Evolutionary conservation across 2,797 vertebrate genomes (phyloP).

Genomic region (Natrix natrix): DNA sequence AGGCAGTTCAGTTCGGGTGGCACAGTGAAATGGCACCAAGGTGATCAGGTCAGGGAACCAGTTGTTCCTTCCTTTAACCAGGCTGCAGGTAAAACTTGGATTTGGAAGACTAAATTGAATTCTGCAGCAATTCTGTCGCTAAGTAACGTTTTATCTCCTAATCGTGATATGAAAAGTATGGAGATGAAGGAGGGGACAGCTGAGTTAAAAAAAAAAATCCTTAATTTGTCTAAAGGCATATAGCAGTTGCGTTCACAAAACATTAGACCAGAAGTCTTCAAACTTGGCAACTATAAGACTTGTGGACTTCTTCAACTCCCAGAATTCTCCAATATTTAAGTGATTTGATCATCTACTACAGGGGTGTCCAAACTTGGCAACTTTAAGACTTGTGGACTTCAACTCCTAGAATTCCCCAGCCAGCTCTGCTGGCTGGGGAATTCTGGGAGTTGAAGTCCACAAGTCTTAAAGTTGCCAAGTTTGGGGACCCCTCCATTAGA

Average conservation of each 20-base stretch:
- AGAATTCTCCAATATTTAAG: too few species aligned
- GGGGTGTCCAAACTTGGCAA: too few species aligned
- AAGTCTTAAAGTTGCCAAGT: too few species aligned
- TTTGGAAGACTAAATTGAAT: not conserved
- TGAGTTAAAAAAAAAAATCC: not conserved
- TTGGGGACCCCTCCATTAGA: not conserved
- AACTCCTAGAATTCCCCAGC: too few species aligned
- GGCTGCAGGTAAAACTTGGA: not conserved
- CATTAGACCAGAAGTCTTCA: too few species aligned
- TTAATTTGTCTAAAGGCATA: not conserved
- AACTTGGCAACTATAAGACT: too few species aligned
- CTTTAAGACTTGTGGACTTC: too few species aligned
- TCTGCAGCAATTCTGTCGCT: not conserved
- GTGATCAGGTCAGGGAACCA: not conserved
- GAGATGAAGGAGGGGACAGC: not conserved
- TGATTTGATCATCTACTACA: too few species aligned
- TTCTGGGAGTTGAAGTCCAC: too few species aligned
- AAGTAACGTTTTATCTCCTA: not conserved
- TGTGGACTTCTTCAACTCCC: too few species aligned
- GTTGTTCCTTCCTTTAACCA: not conserved
- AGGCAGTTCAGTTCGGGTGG: not conserved
- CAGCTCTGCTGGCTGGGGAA: too few species aligned
- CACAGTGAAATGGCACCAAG: not conserved
- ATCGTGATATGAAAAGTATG: not conserved
- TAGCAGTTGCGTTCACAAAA: too few species aligned